These are phyloP conservation scores for Xiphydria camelus DNA, from an alignment of 2,888 invertebrate genomes.

Conservation along the genomic window DNA sequence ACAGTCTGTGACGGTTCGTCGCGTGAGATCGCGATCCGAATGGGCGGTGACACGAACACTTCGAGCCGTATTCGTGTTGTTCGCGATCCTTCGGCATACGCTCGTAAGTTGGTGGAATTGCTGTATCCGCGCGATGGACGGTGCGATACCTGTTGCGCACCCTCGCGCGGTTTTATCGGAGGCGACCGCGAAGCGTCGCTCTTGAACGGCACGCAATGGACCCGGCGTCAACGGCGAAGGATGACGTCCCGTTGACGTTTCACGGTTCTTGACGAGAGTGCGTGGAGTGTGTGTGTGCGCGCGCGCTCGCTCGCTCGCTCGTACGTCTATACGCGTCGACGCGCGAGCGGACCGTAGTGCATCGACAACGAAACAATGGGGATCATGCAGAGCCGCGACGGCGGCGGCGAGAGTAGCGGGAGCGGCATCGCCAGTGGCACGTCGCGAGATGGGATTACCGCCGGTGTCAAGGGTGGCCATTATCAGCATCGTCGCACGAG, in stretches of 20 bases:
- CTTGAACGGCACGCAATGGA: no score
- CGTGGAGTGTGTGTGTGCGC: constrained; percentile 30
- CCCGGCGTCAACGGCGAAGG: no score
- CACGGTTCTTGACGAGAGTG: constrained; percentile 9
- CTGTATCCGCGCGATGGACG: constrained; percentile 40
- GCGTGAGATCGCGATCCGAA: no score
- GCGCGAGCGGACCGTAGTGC: neutral
- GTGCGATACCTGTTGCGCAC: constrained; percentile 46
- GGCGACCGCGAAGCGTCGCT: no score
- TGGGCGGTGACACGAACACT: neutral
- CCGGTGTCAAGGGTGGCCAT: constrained; percentile 38
- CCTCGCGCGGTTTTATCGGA: constrained; percentile 11
- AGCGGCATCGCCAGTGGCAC: no score
- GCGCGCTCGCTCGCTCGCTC: constrained; percentile 15
- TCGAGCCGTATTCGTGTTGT: neutral
- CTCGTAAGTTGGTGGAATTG: neutral
- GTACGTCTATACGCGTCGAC: constrained; percentile 2
- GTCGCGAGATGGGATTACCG: constrained; percentile 45
- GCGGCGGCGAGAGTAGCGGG: constrained; percentile 27
- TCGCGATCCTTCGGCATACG: neutral
- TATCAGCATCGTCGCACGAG: constrained; percentile 33
- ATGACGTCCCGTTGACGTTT: constrained; percentile 20
- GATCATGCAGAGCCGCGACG: constrained; percentile 45
- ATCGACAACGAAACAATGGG: constrained; percentile 37
- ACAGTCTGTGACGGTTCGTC: no score